Percentiles rank a stretch among this genome's conserved stretches.
Evolutionary conservation across 2,888 invertebrate species (phyloP).

Genomic region (Ophion ventricosus): DNA sequence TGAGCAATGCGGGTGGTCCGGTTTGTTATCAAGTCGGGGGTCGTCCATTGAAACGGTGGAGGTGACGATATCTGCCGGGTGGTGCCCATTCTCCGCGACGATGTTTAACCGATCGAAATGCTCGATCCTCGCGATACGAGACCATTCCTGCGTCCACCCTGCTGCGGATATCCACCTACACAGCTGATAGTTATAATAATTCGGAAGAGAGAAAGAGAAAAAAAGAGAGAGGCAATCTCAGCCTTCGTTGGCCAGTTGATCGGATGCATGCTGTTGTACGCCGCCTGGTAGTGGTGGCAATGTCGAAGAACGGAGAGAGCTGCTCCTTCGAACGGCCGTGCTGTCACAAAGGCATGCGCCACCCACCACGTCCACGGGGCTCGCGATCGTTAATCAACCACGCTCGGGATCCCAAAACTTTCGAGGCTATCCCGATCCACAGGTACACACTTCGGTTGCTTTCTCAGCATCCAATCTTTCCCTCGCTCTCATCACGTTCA

Average conservation of each 20-base stretch:
- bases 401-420: slow-evolving; percentile 80
- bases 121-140: slow-evolving; percentile 50
- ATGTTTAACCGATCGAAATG: slow-evolving; percentile 31
- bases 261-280: slow-evolving; percentile 55
- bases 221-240: slow-evolving; percentile 52
- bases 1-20: slow-evolving; percentile 47
- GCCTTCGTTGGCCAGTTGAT: slow-evolving; percentile 43
- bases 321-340: slow-evolving; percentile 76
- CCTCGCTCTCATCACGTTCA: slow-evolving; percentile 68
- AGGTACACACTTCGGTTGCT: slow-evolving; percentile 74
- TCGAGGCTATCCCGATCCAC: slow-evolving; percentile 78
- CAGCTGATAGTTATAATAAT: slow-evolving; percentile 77
- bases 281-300: slow-evolving; percentile 74
- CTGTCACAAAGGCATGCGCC: slow-evolving; percentile 84
- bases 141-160: slow-evolving; percentile 30
- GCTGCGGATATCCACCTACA: slow-evolving; percentile 9
- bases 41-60: slow-evolving; percentile 42
- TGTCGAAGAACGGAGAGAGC: slow-evolving; percentile 77
- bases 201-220: slow-evolving; percentile 54
- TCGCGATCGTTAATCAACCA: slow-evolving; percentile 82
- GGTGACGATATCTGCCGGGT: slow-evolving; percentile 43
- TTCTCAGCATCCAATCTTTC: slow-evolving; percentile 70
- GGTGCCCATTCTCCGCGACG: slow-evolving; percentile 6
- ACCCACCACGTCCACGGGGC: slow-evolving; percentile 82
- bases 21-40: slow-evolving; percentile 6